Conservation (phyloP, 2,888 invertebrate species). For the Bursaphelenchus okinawaensis region DNA sequence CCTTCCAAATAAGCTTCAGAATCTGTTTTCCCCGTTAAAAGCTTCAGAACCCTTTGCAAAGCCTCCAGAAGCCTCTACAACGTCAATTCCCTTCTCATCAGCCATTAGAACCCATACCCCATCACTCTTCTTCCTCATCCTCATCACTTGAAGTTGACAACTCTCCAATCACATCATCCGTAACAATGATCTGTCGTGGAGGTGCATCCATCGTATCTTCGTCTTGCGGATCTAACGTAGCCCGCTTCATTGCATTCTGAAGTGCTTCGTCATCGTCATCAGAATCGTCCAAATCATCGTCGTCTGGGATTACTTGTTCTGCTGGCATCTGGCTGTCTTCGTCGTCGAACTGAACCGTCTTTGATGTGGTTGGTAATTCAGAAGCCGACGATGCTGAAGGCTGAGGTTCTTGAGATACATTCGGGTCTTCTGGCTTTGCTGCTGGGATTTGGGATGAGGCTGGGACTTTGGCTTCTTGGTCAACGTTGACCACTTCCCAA, state of each 20-base stretch:
- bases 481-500: slow-evolving; percentile 48
- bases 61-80: too few species aligned
- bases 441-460: not conserved
- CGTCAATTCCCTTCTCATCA: too few species aligned
- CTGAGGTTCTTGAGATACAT: not conserved
- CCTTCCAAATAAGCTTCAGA: too few species aligned
- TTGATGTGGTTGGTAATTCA: not conserved
- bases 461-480: slow-evolving; percentile 27
- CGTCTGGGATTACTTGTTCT: not conserved
- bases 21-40: too few species aligned
- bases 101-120: too few species aligned
- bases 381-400: not conserved
- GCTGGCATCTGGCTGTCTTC: not conserved
- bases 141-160: not conserved
- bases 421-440: not conserved
- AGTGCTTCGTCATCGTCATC: not conserved
- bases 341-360: not conserved
- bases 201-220: not conserved
- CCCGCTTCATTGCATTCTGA: not conserved
- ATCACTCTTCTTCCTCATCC: not conserved
- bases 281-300: not conserved
- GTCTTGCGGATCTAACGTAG: not conserved
- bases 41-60: too few species aligned
- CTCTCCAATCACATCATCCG: not conserved
- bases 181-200: not conserved